Evolutionary conservation across 2,888 invertebrate species (phyloP).

Genomic region (Microplitis deprimator): DNA sequence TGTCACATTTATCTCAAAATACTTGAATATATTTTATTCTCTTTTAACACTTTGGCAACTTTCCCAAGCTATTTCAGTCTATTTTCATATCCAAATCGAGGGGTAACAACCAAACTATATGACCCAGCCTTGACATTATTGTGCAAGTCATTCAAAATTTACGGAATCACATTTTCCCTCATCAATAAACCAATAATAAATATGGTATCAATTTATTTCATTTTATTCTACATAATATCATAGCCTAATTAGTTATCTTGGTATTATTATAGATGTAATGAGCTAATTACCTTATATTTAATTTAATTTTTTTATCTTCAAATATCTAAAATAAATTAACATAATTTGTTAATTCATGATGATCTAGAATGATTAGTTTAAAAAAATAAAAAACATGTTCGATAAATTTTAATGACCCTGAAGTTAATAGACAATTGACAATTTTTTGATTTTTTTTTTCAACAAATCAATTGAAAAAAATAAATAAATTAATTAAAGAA

Average conservation of each 20-base stretch:
- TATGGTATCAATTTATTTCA: background rate
- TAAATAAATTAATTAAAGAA: too few relatives aligned
- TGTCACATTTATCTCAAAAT: background rate
- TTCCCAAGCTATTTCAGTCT: conserved; percentile 17
- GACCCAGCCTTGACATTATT: conserved; percentile 51
- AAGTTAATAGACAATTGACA: too few relatives aligned
- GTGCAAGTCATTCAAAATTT: conserved; percentile 44
- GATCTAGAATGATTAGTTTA: background rate
- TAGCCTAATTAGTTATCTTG: background rate
- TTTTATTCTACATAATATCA: background rate
- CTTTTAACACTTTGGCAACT: conserved; percentile 18
- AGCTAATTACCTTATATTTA: background rate
- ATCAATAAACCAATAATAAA: conserved; percentile 11
- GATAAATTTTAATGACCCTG: background rate
- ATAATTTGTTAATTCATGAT: background rate
- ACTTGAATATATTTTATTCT: background rate
- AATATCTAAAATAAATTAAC: background rate
- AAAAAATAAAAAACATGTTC: background rate
- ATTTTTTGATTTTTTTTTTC: too few relatives aligned
- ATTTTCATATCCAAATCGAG: conserved; percentile 28
- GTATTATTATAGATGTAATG: background rate
- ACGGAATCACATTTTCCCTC: background rate
- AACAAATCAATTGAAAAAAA: too few relatives aligned
- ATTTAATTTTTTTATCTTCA: background rate
- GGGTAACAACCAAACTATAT: conserved; percentile 26